These are phyloP conservation scores for Chrysaora quinquecirrha DNA, from an alignment of 30 jellyfish, hydroid and myxozoan genomes.

Conservation along the genomic window DNA sequence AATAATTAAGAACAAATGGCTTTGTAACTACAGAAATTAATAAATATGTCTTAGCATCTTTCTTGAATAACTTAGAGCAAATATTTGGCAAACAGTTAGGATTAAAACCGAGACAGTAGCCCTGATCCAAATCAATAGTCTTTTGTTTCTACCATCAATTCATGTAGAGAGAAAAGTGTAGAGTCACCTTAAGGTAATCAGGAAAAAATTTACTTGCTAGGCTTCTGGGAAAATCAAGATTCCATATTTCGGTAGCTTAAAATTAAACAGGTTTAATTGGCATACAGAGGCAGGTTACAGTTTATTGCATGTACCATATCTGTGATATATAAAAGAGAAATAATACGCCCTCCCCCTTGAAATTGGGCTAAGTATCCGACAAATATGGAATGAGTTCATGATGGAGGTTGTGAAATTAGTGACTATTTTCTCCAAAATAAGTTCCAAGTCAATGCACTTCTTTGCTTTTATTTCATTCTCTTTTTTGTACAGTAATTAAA, in stretches of 20 bases:
- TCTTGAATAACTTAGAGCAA: constrained; percentile 8
- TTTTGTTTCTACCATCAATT: not conserved
- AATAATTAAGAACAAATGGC: not conserved
- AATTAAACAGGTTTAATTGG: constrained; percentile 6
- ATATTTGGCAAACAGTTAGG: constrained; percentile 5
- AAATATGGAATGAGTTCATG: too few relatives aligned
- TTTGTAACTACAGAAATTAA: constrained; percentile 2
- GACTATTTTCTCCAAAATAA: too few relatives aligned
- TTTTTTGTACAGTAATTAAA: too few relatives aligned
- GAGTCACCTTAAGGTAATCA: constrained; percentile 7
- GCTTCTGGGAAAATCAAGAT: constrained; percentile 1
- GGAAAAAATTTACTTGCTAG: not conserved
- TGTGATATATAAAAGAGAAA: not conserved
- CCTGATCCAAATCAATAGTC: constrained; percentile 9
- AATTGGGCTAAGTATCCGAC: too few relatives aligned
- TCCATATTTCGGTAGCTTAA: constrained; percentile 10
- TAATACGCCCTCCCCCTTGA: too few relatives aligned
- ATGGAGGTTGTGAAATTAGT: too few relatives aligned
- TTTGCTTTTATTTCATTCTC: too few relatives aligned
- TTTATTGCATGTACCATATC: constrained; percentile 9
- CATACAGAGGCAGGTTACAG: constrained; percentile 15
- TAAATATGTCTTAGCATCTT: constrained; percentile 11
- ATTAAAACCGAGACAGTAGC: constrained; percentile 7
- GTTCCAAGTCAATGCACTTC: too few relatives aligned
- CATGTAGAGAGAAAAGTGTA: constrained; percentile 5